These are phyloP conservation scores for Entomobrya proxima DNA, from an alignment of 2,888 invertebrate species.

Conservation along the genomic window DNA sequence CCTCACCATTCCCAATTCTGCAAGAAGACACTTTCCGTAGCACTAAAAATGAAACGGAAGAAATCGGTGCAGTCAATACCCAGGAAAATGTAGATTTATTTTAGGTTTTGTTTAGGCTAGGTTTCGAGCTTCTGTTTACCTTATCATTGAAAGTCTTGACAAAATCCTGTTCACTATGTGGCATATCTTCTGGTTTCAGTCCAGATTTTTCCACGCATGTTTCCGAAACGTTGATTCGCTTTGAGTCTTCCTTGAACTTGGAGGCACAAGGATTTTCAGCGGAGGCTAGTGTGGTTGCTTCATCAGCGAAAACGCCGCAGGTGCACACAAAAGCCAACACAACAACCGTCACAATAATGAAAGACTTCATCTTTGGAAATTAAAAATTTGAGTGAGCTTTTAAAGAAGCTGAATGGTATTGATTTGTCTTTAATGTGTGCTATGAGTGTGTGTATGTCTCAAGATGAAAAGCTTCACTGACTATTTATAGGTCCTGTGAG, in stretches of 20 bases:
- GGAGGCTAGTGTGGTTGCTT: slow-evolving; percentile 24
- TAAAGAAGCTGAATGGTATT: slow-evolving; percentile 2
- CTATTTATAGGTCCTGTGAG: slow-evolving; percentile 36
- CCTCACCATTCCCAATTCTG: slow-evolving; percentile 63
- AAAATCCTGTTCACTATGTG: slow-evolving; percentile 57
- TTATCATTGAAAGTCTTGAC: slow-evolving; percentile 59
- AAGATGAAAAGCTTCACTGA: slow-evolving; percentile 17
- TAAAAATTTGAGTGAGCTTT: neutral
- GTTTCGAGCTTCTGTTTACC: slow-evolving; percentile 47
- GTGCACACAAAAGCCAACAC: slow-evolving; percentile 14
- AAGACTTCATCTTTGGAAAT: slow-evolving; percentile 26
- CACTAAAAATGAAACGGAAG: slow-evolving; percentile 48
- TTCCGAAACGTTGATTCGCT: slow-evolving; percentile 50
- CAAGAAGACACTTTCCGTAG: slow-evolving; percentile 64
- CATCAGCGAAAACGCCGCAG: neutral
- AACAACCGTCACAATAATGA: slow-evolving; percentile 3
- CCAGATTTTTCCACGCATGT: slow-evolving; percentile 49
- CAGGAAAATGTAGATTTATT: neutral
- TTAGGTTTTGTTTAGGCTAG: neutral
- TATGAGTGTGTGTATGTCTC: slow-evolving; percentile 5
- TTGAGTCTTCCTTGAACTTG: slow-evolving; percentile 60
- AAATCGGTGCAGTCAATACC: neutral
- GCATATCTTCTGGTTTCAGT: slow-evolving; percentile 44
- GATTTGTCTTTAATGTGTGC: neutral
- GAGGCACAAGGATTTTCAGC: slow-evolving; percentile 46